Percentiles rank a stretch among this genome's conserved stretches.
phyloP scores from a whole-genome alignment of 1,140 invertebrate genomes.

The Lerema accius region DNA sequence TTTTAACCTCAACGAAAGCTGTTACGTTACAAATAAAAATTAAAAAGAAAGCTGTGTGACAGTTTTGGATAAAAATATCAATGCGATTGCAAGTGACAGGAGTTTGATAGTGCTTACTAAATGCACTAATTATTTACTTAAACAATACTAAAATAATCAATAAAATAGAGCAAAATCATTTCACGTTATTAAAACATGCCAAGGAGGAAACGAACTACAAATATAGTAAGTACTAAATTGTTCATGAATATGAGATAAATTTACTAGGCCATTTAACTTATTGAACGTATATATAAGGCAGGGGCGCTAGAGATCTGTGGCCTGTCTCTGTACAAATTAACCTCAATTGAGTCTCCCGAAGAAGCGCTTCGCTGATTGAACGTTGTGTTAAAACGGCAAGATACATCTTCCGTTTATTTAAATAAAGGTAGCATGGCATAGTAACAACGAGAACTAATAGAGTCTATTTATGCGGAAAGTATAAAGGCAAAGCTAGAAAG shows the following conservation, averaged over 20 bases:
- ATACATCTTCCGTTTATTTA: slow-evolving; percentile 56
- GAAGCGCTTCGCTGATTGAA: slow-evolving; percentile 79
- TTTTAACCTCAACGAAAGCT: slow-evolving; percentile 4
- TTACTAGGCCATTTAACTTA: slow-evolving; percentile 72
- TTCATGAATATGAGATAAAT: slow-evolving; percentile 59
- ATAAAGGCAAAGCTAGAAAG: too few relatives aligned
- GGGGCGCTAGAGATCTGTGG: slow-evolving; percentile 74
- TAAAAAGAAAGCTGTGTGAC: not conserved
- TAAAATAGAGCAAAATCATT: slow-evolving; percentile 1
- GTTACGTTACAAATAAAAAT: not conserved
- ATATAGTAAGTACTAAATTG: slow-evolving; percentile 35
- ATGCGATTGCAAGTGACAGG: too few relatives aligned
- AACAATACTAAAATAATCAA: not conserved
- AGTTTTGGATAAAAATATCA: too few relatives aligned
- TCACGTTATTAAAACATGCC: not conserved
- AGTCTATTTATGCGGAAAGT: too few relatives aligned
- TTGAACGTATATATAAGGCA: slow-evolving; percentile 78
- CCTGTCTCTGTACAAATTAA: slow-evolving; percentile 78
- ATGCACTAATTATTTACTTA: too few relatives aligned
- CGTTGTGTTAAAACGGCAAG: slow-evolving; percentile 57
- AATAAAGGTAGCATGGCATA: slow-evolving; percentile 41
- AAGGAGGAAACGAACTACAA: slow-evolving; percentile 27
- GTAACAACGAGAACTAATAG: slow-evolving; percentile 6
- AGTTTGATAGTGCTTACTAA: too few relatives aligned
- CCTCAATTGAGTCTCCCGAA: slow-evolving; percentile 77